Evolutionary conservation across 2,797 vertebrate species (phyloP), one percentile per base, ranked within the genome.

Genomic region (Enteromius radiatus): DNA sequence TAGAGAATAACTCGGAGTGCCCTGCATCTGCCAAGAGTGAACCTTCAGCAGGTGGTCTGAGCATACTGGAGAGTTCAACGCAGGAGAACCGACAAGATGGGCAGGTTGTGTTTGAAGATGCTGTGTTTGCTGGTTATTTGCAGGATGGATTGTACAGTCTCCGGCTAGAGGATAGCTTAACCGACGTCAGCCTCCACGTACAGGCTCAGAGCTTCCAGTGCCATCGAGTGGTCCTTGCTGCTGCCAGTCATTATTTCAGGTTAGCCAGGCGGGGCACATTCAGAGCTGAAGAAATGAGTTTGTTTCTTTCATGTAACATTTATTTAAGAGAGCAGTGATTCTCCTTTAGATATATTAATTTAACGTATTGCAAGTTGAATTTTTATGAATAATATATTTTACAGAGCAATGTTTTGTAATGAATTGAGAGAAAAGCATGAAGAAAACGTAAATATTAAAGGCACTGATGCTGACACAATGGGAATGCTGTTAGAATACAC

Each of bases 211-310:
- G 95, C 88, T 99, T 99, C 85, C 94, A 94, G 82, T 99, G 98
- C 80, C 98, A 99, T 85, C 93, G 97, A 76, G 96, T 96, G 65
- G 94, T 99, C 68, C 96, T 99, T 0, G 97, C 98, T 0, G 97
- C 98, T 1, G 97, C 97, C 85, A 99, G 97, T 91, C 96, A 97
- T 86, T 99, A 99, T 88, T 99, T 99, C 95, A 98, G 97, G 98
- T 99, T 90, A 94, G 93, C 81, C 7, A n/a, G 67, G 10, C 7
- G 23, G 67, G 10, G 12, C 47, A 52, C 63, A 8, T 26, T 2
- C 1, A 8, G 8, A 17, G 65, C 59, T 56, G 33, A 11, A 9
- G 19, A 7, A 65, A 47, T 65, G 0, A 21, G 59, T 2, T 28
- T 65, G 21, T 41, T 33, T 65, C 5, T 67, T 67, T 33, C 52